Evolutionary conservation across 35 echinoderm and acorn worm genomes (phyloP).

Genomic region (Eucidaris tribuloides): DNA sequence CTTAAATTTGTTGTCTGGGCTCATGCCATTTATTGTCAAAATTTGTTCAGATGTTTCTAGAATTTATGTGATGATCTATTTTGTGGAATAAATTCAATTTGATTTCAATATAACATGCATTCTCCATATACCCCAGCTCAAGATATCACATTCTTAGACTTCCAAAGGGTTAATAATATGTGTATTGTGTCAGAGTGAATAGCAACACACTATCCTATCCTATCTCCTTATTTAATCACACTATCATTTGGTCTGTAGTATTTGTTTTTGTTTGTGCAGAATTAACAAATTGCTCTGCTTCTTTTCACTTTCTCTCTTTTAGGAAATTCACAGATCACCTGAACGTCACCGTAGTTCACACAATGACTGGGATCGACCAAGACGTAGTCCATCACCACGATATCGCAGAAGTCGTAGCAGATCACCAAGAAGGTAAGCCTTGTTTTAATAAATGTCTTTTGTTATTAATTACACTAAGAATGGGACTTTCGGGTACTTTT

Average conservation of each 20-base stretch:
- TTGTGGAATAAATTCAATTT: too few species aligned
- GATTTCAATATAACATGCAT: too few species aligned
- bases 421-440: constrained; percentile 84
- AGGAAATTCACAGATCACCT: constrained; percentile 67
- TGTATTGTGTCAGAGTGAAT: not conserved
- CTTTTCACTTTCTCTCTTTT: not conserved
- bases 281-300: too few species aligned
- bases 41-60: too few species aligned
- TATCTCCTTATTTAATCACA: not conserved
- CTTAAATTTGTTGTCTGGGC: too few species aligned
- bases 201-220: not conserved
- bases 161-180: too few species aligned
- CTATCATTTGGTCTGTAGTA: not conserved
- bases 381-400: constrained; percentile 68
- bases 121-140: too few species aligned
- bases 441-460: not conserved
- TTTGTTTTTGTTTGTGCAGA: too few species aligned
- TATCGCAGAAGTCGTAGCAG: constrained; percentile 73
- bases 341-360: constrained; percentile 42
- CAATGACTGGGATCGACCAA: constrained; percentile 44
- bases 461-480: not conserved
- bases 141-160: too few species aligned
- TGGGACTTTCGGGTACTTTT: too few species aligned
- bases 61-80: too few species aligned
- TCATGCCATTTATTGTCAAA: too few species aligned